Evolutionary conservation across 2,888 invertebrate genomes (phyloP), one percentile per base, ranked within the genome.

Genomic region (Unio pictorum): DNA sequence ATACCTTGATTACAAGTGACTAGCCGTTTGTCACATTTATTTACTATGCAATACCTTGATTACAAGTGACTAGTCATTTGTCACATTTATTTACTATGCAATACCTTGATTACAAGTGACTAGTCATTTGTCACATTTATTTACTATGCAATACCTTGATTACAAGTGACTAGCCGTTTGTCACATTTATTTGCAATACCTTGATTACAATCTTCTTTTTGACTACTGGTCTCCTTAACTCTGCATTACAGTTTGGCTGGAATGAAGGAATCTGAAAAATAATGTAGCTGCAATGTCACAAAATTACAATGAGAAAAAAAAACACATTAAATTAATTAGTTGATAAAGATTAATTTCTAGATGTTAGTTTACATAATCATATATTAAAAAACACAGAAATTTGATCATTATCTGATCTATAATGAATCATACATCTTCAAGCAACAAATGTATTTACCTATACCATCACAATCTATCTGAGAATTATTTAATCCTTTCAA

Each of bases 161-260:
- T 23, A 45, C 45, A 11, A 11, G 0, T 45, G 11, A 45, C 45
- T 11, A 45, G 45, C 11, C 3, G 1, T 45, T 45, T 45, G 45
- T 45, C 11, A 45, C 45, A 11, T 45, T 45, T 45, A 11, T 58
- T 23, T 54, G 69, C 61, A 62, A 57, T 65, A 78, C 81, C 75
- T 81, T 82, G 17, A 82, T 79, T 1, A 82, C 68, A 62, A 82
- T 82, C 68, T 82, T 82, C 73, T 78, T 82, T 63, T 79, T 82
- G 34, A 66, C 73, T 17, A 68, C 64, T n/a, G 72, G 71, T 61
- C 72, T 74, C 67, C 76, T 77, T 15, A 71, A 59, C n/a, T 66
- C 68, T 57, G 69, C 69, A 55, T 71, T 72, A 45, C 64, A 56
- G 8, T 67, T 61, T 4, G 71, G 71, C 61, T 81, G 81, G 65